Conservation (phyloP, 1,140 invertebrate species). For the Eciton burchellii region DNA sequence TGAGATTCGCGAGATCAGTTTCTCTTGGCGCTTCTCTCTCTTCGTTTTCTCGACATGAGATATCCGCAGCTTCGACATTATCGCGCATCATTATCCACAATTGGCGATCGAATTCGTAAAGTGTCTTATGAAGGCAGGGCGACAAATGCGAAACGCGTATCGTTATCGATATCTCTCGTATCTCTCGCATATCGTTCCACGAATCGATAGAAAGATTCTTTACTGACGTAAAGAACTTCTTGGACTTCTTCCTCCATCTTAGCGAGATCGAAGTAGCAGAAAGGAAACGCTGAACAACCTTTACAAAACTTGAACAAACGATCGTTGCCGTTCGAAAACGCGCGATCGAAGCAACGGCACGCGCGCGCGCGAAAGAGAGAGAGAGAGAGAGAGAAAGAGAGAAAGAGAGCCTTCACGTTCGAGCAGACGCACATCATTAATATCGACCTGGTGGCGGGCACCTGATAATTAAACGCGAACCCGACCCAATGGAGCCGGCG, state of each 20-base stretch:
- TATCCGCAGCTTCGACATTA: neutral
- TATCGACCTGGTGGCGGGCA: conserved; percentile 70
- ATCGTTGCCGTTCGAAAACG: conserved; percentile 51
- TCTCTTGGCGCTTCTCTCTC: neutral
- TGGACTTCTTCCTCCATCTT: conserved; percentile 1
- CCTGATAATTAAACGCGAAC: conserved; percentile 75
- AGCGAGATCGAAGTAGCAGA: conserved; percentile 21
- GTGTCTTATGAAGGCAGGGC: neutral
- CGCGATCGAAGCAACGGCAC: conserved; percentile 3
- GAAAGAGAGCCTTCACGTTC: conserved; percentile 32
- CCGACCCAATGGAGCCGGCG: conserved; percentile 51
- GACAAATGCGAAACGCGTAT: neutral
- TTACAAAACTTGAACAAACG: conserved; percentile 66
- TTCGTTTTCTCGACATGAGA: neutral
- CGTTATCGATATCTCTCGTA: too few species aligned
- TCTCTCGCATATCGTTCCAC: neutral
- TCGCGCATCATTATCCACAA: neutral
- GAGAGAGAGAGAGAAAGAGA: too few species aligned
- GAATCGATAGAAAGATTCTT: neutral
- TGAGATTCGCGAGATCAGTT: neutral
- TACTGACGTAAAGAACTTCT: neutral
- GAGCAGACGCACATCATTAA: conserved; percentile 67
- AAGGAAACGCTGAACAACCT: conserved; percentile 52
- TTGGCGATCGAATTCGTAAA: neutral
- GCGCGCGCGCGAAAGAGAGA: too few species aligned